Conservation (phyloP, 2,797 vertebrate species). For the Platalea minor region DNA sequence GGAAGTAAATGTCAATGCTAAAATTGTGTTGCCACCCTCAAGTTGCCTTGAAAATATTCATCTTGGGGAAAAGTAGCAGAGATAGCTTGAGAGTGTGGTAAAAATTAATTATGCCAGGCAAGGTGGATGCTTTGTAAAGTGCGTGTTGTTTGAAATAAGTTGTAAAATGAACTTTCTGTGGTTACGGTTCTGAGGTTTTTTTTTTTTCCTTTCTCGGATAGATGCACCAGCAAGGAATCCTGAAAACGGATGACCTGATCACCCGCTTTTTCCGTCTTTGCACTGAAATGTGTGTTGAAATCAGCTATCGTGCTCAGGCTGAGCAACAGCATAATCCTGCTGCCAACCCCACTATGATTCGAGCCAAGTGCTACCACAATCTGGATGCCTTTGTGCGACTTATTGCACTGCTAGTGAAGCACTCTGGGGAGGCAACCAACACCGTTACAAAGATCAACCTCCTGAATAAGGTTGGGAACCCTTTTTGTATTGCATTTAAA, state of each 20-base stretch:
- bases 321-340: slow-evolving; percentile 99
- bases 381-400: slow-evolving; percentile 96
- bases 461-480: slow-evolving; percentile 89
- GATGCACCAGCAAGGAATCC: slow-evolving; percentile 99
- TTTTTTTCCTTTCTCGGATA: slow-evolving; percentile 47
- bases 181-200: neutral
- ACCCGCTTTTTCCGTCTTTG: slow-evolving; percentile 98
- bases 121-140: neutral
- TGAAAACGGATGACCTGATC: slow-evolving; percentile 98
- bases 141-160: neutral
- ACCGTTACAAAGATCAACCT: slow-evolving; percentile 99
- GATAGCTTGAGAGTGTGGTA: neutral
- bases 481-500: neutral
- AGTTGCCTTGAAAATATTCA: neutral
- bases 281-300: slow-evolving; percentile 99
- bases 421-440: slow-evolving; percentile 98
- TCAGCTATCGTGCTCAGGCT: slow-evolving; percentile 96
- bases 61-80: neutral
- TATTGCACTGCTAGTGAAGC: slow-evolving; percentile 96
- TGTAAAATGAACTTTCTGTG: neutral
- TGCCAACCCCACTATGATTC: slow-evolving; percentile 96
- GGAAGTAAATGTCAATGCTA: neutral
- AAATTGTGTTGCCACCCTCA: neutral
- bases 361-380: slow-evolving; percentile 98
- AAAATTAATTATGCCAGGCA: neutral